These are phyloP conservation scores for Chrysopa pallens DNA, from an alignment of 1,140 invertebrate species.

Conservation along the genomic window DNA sequence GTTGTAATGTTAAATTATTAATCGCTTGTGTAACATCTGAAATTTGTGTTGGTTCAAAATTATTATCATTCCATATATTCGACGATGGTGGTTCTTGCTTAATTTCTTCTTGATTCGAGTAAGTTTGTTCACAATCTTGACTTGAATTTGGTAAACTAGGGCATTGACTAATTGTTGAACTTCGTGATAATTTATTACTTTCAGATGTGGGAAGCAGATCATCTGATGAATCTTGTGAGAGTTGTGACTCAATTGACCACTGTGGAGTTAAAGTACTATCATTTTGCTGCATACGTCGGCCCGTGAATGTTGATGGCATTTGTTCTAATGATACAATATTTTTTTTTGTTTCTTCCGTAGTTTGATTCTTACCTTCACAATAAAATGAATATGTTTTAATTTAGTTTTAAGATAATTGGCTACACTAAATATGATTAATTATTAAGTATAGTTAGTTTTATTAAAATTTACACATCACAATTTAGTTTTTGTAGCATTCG, in stretches of 20 bases:
- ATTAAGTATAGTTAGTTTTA: too few species aligned
- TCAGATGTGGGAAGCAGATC: conserved; percentile 29
- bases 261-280: conserved; percentile 26
- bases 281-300: conserved; percentile 13
- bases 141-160: conserved; percentile 5
- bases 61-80: not conserved
- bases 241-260: conserved; percentile 40
- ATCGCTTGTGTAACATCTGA: not conserved
- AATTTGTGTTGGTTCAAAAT: not conserved
- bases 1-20: not conserved
- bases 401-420: too few species aligned
- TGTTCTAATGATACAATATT: not conserved
- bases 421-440: too few species aligned
- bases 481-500: too few species aligned
- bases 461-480: too few species aligned
- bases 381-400: too few species aligned
- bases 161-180: conserved; percentile 24
- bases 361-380: not conserved
- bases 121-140: not conserved
- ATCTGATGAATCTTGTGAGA: conserved; percentile 38
- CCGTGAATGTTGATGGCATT: not conserved
- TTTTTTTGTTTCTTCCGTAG: not conserved
- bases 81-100: not conserved
- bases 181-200: conserved; percentile 32
- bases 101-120: too few species aligned